Base-by-base conservation (phyloP, 2,113 vertebrate species). In the Bombycilla garrulus region DNA sequence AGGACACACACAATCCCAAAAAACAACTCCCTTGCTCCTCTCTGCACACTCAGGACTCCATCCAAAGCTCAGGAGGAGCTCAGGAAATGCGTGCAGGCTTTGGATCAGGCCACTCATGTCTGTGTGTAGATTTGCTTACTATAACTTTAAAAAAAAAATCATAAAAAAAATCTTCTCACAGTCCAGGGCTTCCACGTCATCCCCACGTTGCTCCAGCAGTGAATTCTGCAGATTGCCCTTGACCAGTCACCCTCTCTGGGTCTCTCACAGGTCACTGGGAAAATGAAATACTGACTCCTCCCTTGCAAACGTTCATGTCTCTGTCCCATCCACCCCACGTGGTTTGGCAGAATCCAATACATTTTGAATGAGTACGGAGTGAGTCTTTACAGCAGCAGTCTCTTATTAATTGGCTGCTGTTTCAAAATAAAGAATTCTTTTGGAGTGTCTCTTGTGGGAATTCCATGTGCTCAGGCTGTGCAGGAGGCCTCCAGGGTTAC, bases 371-470 rank as follows among this genome's bases (percentile, higher is more conserved):
- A 92, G 51, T 47, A 85, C 1, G 2, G 38, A 58, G 69, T 81
- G 77, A 95, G 78, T 78, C 45, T 29, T 44, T 14, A 48, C 69
- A 84, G 69, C 29, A 3, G 60, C 29, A 83, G 50, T 6, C 74
- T 90, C 60, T 69, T 61, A 94, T 88, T 94, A 93, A 89, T 74
- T 89, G 91, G 38, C 61, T 89, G 81, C 33, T 95, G 45, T 28
- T 86, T 38, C 0, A 53, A 11, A 38, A 69, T 40, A 29, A 40
- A 67, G 33, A 58, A 16, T 1, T 31, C 31, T 70, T 87, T 64
- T 69, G 25, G 91, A 93, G 83, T 22, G 65, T 76, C 36, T 95
- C 84, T 57, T 71, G 93, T 92, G 91, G 93, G 95, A 96, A 96
- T 89, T 89, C 78, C 81, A 65, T 79, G 86, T 31, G 73, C 70